These are phyloP conservation scores for Holocentrus rufus DNA, from an alignment of 2,797 vertebrate species.

Conservation along the genomic window DNA sequence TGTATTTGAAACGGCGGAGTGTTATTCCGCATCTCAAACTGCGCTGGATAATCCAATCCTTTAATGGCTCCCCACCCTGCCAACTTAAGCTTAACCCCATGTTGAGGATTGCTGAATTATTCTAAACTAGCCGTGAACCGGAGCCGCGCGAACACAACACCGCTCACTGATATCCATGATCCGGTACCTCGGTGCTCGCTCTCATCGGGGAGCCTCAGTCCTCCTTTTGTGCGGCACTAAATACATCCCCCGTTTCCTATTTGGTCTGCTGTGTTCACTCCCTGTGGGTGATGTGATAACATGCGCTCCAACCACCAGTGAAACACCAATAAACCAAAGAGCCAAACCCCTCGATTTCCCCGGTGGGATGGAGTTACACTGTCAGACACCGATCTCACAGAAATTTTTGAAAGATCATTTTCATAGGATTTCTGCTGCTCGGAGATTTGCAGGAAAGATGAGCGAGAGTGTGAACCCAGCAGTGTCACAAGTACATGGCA, in stretches of 20 bases:
- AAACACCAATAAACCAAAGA: slow-evolving; percentile 22
- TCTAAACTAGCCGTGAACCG: slow-evolving; percentile 35
- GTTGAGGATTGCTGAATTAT: slow-evolving; percentile 21
- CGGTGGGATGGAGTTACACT: slow-evolving; percentile 27
- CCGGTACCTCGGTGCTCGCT: slow-evolving; percentile 7
- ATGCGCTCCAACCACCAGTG: neutral
- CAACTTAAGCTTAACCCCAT: slow-evolving; percentile 20
- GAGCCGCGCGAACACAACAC: slow-evolving; percentile 19
- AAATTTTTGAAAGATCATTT: neutral
- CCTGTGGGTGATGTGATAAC: slow-evolving; percentile 27
- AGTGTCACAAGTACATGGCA: neutral
- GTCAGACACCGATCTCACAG: neutral
- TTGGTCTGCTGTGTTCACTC: slow-evolving; percentile 11
- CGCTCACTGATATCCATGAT: slow-evolving; percentile 15
- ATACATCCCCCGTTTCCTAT: slow-evolving; percentile 25
- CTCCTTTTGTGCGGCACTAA: neutral
- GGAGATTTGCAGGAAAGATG: neutral
- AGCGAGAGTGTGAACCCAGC: neutral
- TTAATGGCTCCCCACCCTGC: slow-evolving; percentile 21
- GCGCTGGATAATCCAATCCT: slow-evolving; percentile 19
- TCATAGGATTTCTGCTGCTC: neutral
- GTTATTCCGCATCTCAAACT: slow-evolving; percentile 15
- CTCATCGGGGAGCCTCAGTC: slow-evolving; percentile 1
- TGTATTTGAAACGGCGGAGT: slow-evolving; percentile 11
- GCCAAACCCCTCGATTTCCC: neutral